Percentiles rank a stretch among this genome's conserved stretches.
These are phyloP conservation scores for Acropternis orthonyx DNA, from an alignment of 2,797 vertebrate genomes.

Conservation along the genomic window DNA sequence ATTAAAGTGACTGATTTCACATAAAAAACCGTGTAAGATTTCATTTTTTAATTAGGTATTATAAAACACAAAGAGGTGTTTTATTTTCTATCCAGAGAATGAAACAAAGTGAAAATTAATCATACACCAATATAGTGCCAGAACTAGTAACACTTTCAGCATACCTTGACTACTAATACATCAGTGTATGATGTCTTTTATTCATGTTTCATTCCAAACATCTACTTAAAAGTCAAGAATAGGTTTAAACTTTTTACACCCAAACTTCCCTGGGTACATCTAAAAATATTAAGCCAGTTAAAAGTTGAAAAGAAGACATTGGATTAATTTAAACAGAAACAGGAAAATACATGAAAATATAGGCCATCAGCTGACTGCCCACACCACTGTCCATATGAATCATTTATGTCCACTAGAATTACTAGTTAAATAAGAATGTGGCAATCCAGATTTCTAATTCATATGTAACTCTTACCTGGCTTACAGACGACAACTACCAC, in stretches of 20 bases:
- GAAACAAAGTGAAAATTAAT: constrained; percentile 52
- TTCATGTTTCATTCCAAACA: background rate
- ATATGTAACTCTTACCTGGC: background rate
- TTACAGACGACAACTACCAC: background rate
- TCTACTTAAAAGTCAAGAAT: background rate
- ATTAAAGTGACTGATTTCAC: constrained; percentile 74
- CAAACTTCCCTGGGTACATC: background rate
- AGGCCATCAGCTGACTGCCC: background rate
- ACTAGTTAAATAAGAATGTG: background rate
- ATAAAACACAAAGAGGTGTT: constrained; percentile 58
- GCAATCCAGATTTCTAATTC: background rate
- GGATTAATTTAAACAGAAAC: background rate
- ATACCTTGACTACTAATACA: constrained; percentile 8
- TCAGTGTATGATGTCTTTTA: background rate
- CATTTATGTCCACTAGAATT: background rate
- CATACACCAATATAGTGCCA: background rate
- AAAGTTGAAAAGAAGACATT: background rate
- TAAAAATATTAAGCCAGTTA: background rate
- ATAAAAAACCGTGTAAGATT: constrained; percentile 56
- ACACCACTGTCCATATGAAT: background rate
- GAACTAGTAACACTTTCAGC: background rate
- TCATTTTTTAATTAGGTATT: constrained; percentile 69
- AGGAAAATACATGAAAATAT: background rate
- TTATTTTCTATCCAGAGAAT: constrained; percentile 52
- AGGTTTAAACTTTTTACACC: background rate